Percentiles rank a stretch among this genome's conserved stretches.
These are phyloP conservation scores for Epinephelus fuscoguttatus DNA, from an alignment of 2,113 vertebrate species.

Conservation along the genomic window DNA sequence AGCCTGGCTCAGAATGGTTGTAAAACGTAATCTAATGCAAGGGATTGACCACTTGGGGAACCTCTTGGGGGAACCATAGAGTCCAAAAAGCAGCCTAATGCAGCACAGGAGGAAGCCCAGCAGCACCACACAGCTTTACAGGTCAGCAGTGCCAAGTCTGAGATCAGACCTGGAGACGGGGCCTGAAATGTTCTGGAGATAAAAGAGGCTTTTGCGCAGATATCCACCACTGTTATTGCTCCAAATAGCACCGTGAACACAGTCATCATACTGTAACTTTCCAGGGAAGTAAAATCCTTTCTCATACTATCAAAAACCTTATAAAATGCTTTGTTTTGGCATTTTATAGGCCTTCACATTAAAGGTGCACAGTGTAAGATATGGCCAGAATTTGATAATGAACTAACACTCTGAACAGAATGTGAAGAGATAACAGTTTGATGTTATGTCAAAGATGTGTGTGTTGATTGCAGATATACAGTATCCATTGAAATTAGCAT, in stretches of 20 bases:
- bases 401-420: no score
- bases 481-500: no score
- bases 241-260: slow-evolving; percentile 10
- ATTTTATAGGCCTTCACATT: background rate
- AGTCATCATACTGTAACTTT: background rate
- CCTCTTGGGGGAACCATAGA: no score
- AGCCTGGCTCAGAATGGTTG: background rate
- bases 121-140: background rate
- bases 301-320: background rate
- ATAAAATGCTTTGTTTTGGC: background rate
- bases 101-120: background rate
- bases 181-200: background rate
- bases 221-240: slow-evolving; percentile 6
- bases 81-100: background rate
- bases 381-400: no score
- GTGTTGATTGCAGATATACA: no score
- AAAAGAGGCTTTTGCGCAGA: background rate
- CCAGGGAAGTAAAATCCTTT: background rate
- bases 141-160: background rate
- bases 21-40: background rate
- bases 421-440: no score
- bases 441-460: no score
- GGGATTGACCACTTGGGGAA: background rate
- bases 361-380: no score
- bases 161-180: background rate